Evolutionary conservation across 2,797 vertebrate genomes (phyloP).

Genomic region (Sebastes vulpes): DNA sequence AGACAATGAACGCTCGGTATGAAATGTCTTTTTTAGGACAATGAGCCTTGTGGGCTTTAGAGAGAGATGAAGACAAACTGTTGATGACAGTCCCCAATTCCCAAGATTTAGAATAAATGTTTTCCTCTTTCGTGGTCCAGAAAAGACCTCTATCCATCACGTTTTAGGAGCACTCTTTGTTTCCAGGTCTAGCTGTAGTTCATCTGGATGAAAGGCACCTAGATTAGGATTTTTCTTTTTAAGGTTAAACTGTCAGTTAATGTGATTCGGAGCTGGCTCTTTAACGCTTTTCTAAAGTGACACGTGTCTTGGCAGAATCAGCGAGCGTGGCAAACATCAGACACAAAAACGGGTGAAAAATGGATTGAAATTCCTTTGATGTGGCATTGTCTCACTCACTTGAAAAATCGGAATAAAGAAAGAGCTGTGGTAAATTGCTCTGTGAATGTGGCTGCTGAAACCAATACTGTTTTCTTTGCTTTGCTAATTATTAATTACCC

Average conservation of each 20-base stretch:
- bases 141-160: conserved; percentile 63
- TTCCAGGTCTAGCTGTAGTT: conserved; percentile 33
- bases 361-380: conserved; percentile 70
- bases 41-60: conserved; percentile 73
- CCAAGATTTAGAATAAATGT: conserved; percentile 72
- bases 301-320: conserved; percentile 35
- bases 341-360: conserved; percentile 33
- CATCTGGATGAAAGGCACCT: conserved; percentile 35
- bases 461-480: conserved; percentile 86
- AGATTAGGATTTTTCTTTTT: not conserved
- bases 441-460: conserved; percentile 76
- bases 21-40: conserved; percentile 77
- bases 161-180: conserved; percentile 36
- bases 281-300: conserved; percentile 35
- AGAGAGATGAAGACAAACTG: conserved; percentile 70
- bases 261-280: not conserved
- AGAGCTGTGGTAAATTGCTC: conserved; percentile 76
- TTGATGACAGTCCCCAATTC: conserved; percentile 71
- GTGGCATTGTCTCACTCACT: conserved; percentile 71
- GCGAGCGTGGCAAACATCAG: conserved; percentile 31
- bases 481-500: conserved; percentile 88
- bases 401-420: conserved; percentile 55
- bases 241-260: conserved; percentile 27
- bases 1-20: conserved; percentile 44
- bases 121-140: conserved; percentile 53